Conservation (phyloP, 2,113 vertebrate genomes). For the Arenaria interpres region DNA sequence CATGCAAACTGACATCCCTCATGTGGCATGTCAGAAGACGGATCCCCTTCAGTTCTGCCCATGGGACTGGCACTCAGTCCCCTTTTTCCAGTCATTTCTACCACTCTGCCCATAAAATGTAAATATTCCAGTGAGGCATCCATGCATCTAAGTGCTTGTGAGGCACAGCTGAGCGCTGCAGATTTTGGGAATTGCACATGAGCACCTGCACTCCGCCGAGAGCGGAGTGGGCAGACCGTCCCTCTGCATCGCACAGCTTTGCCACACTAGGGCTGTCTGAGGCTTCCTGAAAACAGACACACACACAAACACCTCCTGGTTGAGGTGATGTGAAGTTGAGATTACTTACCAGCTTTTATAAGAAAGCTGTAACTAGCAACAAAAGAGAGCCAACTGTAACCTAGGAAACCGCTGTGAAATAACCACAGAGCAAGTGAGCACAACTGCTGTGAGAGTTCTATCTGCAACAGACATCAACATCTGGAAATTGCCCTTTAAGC, state of each 20-base stretch:
- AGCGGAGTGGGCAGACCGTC: background rate
- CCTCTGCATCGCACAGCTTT: accelerated
- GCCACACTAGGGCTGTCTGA: background rate
- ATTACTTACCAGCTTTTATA: background rate
- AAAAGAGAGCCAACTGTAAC: background rate
- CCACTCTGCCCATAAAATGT: background rate
- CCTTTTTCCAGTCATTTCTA: background rate
- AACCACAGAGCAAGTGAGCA: background rate
- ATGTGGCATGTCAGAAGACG: background rate
- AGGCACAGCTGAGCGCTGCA: background rate
- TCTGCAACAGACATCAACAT: background rate
- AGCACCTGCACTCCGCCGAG: background rate
- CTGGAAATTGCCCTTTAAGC: background rate
- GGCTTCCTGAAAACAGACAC: background rate
- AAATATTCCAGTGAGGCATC: accelerated
- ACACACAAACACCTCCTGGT: background rate
- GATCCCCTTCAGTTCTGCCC: background rate
- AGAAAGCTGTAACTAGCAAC: background rate
- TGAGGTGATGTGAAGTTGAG: background rate
- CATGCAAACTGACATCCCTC: background rate
- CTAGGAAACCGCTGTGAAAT: slow-evolving; percentile 28
- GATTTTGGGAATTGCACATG: background rate
- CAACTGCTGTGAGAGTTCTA: background rate
- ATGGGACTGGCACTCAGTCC: background rate
- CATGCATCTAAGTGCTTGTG: background rate